These are phyloP conservation scores for Erebia ligea DNA, from an alignment of 2,888 invertebrate genomes.

Conservation along the genomic window DNA sequence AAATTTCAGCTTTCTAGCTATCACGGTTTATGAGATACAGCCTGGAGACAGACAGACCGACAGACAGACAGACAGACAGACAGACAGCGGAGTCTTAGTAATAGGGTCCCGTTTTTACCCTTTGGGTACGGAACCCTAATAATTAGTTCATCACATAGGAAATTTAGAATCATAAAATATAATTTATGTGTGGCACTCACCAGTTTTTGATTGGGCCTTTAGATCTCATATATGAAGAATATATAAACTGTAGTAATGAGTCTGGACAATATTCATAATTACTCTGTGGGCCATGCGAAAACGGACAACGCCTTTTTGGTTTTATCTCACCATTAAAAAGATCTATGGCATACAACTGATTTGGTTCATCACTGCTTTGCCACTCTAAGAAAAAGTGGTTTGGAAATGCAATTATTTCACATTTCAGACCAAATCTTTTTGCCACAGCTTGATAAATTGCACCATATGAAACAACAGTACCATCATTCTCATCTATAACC, in stretches of 20 bases:
- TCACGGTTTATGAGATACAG: no score
- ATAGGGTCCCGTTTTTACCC: no score
- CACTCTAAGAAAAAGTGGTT: conserved; percentile 67
- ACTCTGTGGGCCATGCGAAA: conserved; percentile 37
- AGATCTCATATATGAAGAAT: conserved; percentile 51
- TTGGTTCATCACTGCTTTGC: conserved; percentile 46
- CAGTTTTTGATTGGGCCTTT: conserved; percentile 56
- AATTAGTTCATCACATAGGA: no score
- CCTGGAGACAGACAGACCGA: no score
- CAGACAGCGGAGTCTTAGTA: no score
- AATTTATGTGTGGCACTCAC: conserved; percentile 46
- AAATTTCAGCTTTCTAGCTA: no score
- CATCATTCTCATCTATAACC: conserved; percentile 55
- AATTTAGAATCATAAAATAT: no score
- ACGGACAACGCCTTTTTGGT: conserved; percentile 60
- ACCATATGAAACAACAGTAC: conserved; percentile 54
- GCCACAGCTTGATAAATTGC: conserved; percentile 64
- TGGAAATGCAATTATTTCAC: conserved; percentile 61
- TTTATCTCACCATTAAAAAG: conserved; percentile 55
- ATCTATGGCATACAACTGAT: conserved; percentile 52
- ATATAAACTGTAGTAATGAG: conserved; percentile 55
- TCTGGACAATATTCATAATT: conserved; percentile 54
- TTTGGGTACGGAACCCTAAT: no score
- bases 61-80: no score
- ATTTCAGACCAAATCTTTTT: conserved; percentile 56